Evolutionary conservation across 2,888 invertebrate species (phyloP).

Genomic region (Gymnoscelis rufifasciata): DNA sequence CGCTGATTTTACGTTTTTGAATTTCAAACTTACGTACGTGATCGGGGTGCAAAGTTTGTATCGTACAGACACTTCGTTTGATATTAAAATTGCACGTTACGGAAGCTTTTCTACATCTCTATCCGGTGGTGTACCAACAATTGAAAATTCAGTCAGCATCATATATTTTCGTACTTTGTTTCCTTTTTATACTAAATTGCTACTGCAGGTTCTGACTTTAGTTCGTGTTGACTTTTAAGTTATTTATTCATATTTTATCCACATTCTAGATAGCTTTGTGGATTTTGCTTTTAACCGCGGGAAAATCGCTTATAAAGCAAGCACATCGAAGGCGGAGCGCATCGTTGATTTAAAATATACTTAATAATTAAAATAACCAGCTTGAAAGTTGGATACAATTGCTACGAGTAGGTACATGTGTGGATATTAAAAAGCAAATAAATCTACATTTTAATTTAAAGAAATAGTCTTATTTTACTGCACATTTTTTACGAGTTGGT

Average conservation of each 20-base stretch:
- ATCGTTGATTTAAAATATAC: too few species aligned
- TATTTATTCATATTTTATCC: too few species aligned
- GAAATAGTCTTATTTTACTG: constrained; percentile 19
- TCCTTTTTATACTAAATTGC: background rate
- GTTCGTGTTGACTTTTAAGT: too few species aligned
- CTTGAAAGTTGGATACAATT: constrained; percentile 13
- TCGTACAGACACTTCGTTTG: constrained; percentile 49
- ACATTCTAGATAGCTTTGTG: too few species aligned
- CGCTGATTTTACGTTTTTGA: constrained; percentile 66
- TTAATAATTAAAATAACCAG: constrained; percentile 40
- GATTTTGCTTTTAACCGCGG: too few species aligned
- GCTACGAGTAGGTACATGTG: constrained; percentile 1
- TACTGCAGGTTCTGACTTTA: too few species aligned
- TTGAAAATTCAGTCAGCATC: constrained; percentile 3
- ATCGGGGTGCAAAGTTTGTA: constrained; percentile 52
- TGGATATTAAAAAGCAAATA: constrained; percentile 2
- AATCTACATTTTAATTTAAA: constrained; percentile 20
- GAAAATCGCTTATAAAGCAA: too few species aligned
- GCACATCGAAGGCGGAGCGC: too few species aligned
- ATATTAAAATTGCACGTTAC: constrained; percentile 45
- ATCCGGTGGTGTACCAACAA: constrained; percentile 12
- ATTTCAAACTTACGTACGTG: constrained; percentile 64
- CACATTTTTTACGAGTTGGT: constrained; percentile 28
- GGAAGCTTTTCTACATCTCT: constrained; percentile 21
- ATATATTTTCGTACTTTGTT: background rate